Evolutionary conservation across 53 echinoderm and acorn worm genomes (phyloP), one percentile per base, ranked within the genome.

Genomic region (Stichopus horrens): DNA sequence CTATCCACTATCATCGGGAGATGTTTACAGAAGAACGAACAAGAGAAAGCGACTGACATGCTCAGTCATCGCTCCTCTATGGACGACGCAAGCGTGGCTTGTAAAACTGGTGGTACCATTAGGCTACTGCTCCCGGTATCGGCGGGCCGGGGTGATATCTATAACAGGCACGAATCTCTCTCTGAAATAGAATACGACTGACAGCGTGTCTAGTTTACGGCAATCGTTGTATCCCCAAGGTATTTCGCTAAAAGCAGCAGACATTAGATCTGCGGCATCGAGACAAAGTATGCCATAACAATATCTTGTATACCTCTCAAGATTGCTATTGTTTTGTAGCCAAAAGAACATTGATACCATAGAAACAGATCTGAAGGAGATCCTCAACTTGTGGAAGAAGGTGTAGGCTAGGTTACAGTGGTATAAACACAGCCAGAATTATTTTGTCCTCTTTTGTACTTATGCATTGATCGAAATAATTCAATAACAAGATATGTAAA

Each of bases 321-420:
- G 60, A 76, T 89, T 89, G 92, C 20, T 59, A 63, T 21, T 65
- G 53, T 92, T 75, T 85, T 92, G 89, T 76, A 65, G 67, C 75
- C 52, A 89, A 78, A 54, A 86, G 55, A 58, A 89, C 21, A 86
- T 77, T 86, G 77, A 89, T 92, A 66, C 84, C 86, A 85, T 92
- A 51, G 77, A 60, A 55, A 58, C 86, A 86, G 22, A 37, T 92
- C 21, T 89, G 8, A 52, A 53, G 11, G 67, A 86, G 19, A 84
- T 75, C 18, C 75, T 92, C 9, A 54, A 89, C 57, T 92, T 92
- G 55, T 79, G 53, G 86, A 37, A 53, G 20, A n/a, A 83, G 89
- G 92, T 13, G 21, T n/a, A n/a, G n/a, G n/a, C n/a, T 90, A 11
- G 75, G 86, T 21, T 92, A 92, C 86, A 92, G 92, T 92, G 90